A percentile compares a stretch with the other conserved stretches of the same genome.
Evolutionary conservation across 1,140 invertebrate species (phyloP).

Genomic region (Drosophila yakuba): DNA sequence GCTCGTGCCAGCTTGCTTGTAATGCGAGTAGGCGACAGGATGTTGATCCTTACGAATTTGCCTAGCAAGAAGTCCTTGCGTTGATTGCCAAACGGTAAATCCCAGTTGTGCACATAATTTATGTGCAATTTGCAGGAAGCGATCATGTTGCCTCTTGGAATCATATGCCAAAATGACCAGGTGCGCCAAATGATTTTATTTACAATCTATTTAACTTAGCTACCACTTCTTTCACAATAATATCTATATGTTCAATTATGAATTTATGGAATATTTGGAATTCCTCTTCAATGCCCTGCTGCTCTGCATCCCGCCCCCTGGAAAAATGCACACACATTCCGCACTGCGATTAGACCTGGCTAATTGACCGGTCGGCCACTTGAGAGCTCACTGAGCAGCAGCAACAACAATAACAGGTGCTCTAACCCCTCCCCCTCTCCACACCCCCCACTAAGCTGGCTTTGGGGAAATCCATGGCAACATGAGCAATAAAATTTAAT

Average conservation of each 20-base stretch:
- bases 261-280: neutral
- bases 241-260: neutral
- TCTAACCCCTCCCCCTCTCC: neutral
- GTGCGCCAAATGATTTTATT: too few species aligned
- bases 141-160: neutral
- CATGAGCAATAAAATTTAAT: conserved; percentile 81
- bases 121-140: neutral
- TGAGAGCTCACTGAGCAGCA: conserved; percentile 66
- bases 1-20: conserved; percentile 68
- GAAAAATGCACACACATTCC: conserved; percentile 42
- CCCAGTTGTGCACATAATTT: neutral
- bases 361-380: conserved; percentile 74
- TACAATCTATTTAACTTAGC: too few species aligned
- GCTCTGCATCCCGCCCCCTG: neutral
- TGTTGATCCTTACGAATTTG: conserved; percentile 8
- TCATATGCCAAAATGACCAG: neutral
- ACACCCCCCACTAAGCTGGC: neutral
- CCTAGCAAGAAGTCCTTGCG: conserved; percentile 1
- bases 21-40: conserved; percentile 50
- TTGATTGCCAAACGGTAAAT: neutral
- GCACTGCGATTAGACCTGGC: conserved; percentile 47
- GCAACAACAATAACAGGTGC: conserved; percentile 38
- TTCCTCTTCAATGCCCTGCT: neutral
- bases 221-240: too few species aligned
- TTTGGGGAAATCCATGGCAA: conserved; percentile 63